Percentiles rank a stretch among this genome's conserved stretches.
Evolutionary conservation across 1,140 invertebrate species (phyloP).

Genomic region (Solen grandis): DNA sequence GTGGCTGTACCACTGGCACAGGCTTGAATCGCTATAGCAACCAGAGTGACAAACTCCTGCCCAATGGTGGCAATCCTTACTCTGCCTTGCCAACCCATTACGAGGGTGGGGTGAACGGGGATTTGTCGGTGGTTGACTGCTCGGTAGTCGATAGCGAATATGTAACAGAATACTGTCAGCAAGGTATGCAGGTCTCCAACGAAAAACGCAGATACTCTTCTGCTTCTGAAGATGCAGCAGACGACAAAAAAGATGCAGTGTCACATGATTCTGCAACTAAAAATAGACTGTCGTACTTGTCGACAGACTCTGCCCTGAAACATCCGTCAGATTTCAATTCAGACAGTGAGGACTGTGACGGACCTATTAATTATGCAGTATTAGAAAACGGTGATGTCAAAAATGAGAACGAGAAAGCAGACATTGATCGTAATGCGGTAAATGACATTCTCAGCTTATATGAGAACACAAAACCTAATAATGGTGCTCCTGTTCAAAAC

Average conservation of each 20-base stretch:
- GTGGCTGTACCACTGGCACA: conserved; percentile 39
- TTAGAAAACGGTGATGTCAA: neutral
- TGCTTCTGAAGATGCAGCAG: conserved; percentile 62
- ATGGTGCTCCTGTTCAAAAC: neutral
- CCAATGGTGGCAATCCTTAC: conserved; percentile 48
- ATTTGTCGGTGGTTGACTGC: conserved; percentile 82
- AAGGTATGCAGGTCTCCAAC: conserved; percentile 77
- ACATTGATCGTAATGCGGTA: conserved; percentile 30
- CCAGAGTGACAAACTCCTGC: conserved; percentile 54
- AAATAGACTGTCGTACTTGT: conserved; percentile 66
- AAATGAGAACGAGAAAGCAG: conserved; percentile 4
- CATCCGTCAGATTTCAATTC: conserved; percentile 64
- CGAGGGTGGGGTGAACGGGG: conserved; percentile 83
- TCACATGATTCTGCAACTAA: conserved; percentile 46
- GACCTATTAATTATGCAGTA: conserved; percentile 10
- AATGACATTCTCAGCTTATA: conserved; percentile 46
- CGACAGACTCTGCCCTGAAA: conserved; percentile 66
- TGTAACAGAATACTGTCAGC: conserved; percentile 79
- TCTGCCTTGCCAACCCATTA: conserved; percentile 42
- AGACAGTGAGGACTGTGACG: conserved; percentile 45
- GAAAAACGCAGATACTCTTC: conserved; percentile 67
- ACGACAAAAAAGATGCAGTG: conserved; percentile 44
- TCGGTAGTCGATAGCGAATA: conserved; percentile 77
- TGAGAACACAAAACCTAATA: conserved; percentile 10
- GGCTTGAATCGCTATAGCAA: conserved; percentile 55